A percentile compares a stretch with the other conserved stretches of the same genome.
These are phyloP conservation scores for Poeciliopsis turneri DNA, from an alignment of 2,797 vertebrate species.

Conservation along the genomic window DNA sequence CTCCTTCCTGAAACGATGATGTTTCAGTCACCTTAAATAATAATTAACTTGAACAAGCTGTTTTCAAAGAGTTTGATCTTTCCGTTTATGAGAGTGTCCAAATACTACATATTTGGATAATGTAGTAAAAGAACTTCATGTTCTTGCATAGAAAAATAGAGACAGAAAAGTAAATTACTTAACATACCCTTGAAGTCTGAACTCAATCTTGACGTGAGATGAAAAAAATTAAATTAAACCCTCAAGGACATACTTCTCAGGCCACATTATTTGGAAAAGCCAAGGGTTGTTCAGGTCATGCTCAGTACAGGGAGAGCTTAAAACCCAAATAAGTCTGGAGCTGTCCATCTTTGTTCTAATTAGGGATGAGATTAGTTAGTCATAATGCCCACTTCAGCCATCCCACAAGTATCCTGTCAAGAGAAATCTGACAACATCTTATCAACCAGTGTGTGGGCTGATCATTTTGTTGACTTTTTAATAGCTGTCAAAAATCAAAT, in stretches of 20 bases:
- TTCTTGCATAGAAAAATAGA: background rate
- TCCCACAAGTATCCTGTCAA: slow-evolving; percentile 28
- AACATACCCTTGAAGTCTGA: background rate
- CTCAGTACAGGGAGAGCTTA: background rate
- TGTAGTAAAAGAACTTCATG: background rate
- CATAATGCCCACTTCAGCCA: slow-evolving; percentile 33
- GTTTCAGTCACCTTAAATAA: slow-evolving; percentile 1
- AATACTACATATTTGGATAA: background rate
- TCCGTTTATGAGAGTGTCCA: background rate
- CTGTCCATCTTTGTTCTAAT: slow-evolving; percentile 1
- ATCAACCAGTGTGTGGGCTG: slow-evolving; percentile 32
- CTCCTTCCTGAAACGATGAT: background rate
- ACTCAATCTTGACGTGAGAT: background rate
- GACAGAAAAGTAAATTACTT: background rate
- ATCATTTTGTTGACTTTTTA: slow-evolving; percentile 24
- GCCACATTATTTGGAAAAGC: background rate
- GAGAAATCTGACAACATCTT: slow-evolving; percentile 30
- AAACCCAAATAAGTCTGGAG: slow-evolving; percentile 2
- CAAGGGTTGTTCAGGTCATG: background rate
- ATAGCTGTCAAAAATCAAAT: slow-evolving; percentile 13
- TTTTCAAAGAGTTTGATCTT: slow-evolving; percentile 2
- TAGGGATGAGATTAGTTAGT: slow-evolving; percentile 37
- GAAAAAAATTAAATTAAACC: background rate
- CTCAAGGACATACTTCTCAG: background rate
- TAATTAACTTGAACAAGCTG: slow-evolving; percentile 18